A percentile compares a stretch with the other conserved stretches of the same genome.
Conservation (phyloP, 1,140 invertebrate species). For the Sminthurides bifidus region DNA sequence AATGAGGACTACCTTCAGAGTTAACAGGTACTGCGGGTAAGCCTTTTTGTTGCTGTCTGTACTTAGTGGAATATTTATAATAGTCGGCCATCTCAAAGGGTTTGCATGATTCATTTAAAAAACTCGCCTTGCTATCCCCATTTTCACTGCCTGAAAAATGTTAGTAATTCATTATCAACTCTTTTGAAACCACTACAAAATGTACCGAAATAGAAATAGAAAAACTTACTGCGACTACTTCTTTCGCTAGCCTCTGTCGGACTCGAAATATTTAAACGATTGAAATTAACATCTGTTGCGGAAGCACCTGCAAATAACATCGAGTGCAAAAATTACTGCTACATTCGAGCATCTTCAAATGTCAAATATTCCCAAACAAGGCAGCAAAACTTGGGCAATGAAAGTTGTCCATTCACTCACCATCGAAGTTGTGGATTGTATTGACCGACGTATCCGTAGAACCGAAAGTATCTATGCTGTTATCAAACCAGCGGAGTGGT, state of each 20-base stretch:
- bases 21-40: background rate
- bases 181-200: background rate
- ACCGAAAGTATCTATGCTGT: background rate
- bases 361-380: too few species aligned
- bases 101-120: slow-evolving; percentile 17
- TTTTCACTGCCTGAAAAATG: slow-evolving; percentile 20
- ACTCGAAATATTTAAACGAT: slow-evolving; percentile 7
- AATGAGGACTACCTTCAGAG: background rate
- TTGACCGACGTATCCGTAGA: too few species aligned
- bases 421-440: too few species aligned
- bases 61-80: slow-evolving; percentile 27
- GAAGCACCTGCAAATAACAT: too few species aligned
- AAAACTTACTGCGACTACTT: slow-evolving; percentile 10
- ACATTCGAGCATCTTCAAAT: too few species aligned
- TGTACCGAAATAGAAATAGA: background rate
- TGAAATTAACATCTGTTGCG: background rate
- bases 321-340: too few species aligned
- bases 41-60: slow-evolving; percentile 1
- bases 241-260: slow-evolving; percentile 17
- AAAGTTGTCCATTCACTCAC: too few species aligned
- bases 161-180: background rate
- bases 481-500: background rate
- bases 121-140: slow-evolving; percentile 9
- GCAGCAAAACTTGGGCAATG: too few species aligned
- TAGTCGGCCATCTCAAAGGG: slow-evolving; percentile 30